Conservation (phyloP, 2,888 invertebrate genomes). For the Athalia circularis region DNA sequence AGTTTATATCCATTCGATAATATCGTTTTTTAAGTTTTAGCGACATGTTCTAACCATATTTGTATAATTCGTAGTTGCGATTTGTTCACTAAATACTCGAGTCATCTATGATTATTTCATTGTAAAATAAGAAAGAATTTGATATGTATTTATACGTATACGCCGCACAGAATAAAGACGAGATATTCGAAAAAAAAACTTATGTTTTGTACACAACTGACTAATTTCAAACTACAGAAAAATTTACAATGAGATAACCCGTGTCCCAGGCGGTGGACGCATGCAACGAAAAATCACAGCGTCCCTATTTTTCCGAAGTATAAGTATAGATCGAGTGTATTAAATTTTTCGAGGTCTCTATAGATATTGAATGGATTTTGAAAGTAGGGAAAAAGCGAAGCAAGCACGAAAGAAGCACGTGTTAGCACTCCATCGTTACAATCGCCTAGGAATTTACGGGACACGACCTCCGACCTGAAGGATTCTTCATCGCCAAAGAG, state of each 20-base stretch:
- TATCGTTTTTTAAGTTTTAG: conserved; percentile 9
- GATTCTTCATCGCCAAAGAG: conserved; percentile 8
- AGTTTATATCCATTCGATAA: conserved; percentile 9
- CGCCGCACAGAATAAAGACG: conserved; percentile 48
- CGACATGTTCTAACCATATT: conserved; percentile 29
- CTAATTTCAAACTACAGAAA: too few relatives aligned
- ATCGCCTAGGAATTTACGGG: conserved; percentile 17
- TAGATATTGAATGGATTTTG: background rate
- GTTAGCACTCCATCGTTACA: conserved; percentile 32
- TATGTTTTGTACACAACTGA: too few relatives aligned
- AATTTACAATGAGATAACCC: too few relatives aligned
- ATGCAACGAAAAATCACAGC: too few relatives aligned
- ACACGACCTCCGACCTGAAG: conserved; percentile 13
- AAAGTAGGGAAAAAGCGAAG: conserved; percentile 15
- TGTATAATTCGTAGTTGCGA: conserved; percentile 10
- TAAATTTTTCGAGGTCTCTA: background rate
- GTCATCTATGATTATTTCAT: conserved; percentile 37
- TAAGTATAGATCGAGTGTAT: background rate
- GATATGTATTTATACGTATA: conserved; percentile 37
- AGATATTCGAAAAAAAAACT: conserved; percentile 30
- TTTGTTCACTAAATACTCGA: conserved; percentile 36
- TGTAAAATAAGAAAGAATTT: conserved; percentile 40
- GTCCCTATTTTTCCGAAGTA: too few relatives aligned
- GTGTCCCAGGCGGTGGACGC: too few relatives aligned
- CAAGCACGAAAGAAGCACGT: conserved; percentile 13